Evolutionary conservation across 64 coral and sea anemone species (phyloP).

Genomic region (Cladopsammia gracilis): DNA sequence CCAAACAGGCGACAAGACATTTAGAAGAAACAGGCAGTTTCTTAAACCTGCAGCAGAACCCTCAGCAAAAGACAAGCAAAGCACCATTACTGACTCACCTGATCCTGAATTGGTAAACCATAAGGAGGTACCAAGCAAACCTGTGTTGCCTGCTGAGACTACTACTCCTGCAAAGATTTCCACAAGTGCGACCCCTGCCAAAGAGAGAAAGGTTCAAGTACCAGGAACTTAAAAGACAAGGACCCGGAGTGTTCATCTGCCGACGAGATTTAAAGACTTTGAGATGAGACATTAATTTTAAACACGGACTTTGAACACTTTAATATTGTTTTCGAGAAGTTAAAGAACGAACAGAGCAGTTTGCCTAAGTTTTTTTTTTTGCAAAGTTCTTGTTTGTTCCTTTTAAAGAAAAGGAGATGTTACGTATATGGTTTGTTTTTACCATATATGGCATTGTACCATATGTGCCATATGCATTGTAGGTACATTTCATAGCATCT

Average conservation of each 20-base stretch:
- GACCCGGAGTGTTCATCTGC: conserved; percentile 49
- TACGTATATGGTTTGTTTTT: background rate
- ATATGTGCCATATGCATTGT: no score
- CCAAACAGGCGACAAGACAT: background rate
- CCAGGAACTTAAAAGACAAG: conserved; percentile 37
- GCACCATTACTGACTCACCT: background rate
- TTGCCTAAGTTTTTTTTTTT: background rate
- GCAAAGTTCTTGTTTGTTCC: background rate
- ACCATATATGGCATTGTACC: background rate
- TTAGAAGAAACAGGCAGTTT: conserved; percentile 61
- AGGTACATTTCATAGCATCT: no score
- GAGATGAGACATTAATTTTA: conserved; percentile 41
- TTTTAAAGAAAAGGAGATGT: background rate
- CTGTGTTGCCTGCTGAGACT: background rate
- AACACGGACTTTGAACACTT: background rate
- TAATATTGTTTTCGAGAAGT: background rate
- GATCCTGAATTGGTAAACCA: background rate
- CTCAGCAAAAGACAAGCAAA: background rate
- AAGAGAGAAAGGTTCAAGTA: background rate
- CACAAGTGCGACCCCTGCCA: background rate
- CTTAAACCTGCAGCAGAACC: conserved; percentile 22
- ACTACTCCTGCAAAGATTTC: background rate
- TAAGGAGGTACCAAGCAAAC: background rate
- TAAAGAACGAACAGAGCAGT: background rate
- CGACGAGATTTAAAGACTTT: conserved; percentile 53